Evolutionary conservation across 2,888 invertebrate species (phyloP).

Genomic region (Stenodera caucasica): DNA sequence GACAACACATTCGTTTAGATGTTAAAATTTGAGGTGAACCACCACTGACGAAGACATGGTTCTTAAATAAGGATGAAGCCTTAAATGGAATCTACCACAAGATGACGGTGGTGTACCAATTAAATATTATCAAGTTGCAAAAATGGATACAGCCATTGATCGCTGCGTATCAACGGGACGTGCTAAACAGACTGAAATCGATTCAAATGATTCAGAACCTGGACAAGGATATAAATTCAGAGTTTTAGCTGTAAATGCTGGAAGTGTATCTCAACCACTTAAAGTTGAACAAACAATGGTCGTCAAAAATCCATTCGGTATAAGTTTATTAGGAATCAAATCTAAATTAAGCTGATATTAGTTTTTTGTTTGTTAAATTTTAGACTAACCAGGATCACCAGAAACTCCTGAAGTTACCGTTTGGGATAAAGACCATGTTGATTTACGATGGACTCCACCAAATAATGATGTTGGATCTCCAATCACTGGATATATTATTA

Average conservation of each 20-base stretch:
- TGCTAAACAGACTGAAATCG: conserved; percentile 82
- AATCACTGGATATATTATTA: conserved; percentile 89
- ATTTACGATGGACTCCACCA: conserved; percentile 91
- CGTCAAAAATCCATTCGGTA: conserved; percentile 98
- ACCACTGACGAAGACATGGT: conserved; percentile 93
- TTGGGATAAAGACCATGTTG: conserved; percentile 96
- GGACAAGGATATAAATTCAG: conserved; percentile 99
- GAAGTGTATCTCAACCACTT: conserved; percentile 94
- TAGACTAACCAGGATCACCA: conserved; percentile 90
- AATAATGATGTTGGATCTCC: conserved; percentile 88
- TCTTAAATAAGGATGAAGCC: conserved; percentile 90
- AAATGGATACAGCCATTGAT: conserved; percentile 80
- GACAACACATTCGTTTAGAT: conserved; percentile 87
- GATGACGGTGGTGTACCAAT: conserved; percentile 94
- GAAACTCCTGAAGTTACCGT: conserved; percentile 88
- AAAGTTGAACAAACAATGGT: conserved; percentile 86
- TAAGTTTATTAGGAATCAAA: conserved; percentile 4
- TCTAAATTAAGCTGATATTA: not conserved
- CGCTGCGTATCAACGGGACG: conserved; percentile 68
- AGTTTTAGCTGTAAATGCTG: conserved; percentile 93
- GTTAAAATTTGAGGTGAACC: conserved; percentile 96
- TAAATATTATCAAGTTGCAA: conserved; percentile 92
- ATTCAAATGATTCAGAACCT: conserved; percentile 88
- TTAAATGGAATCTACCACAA: conserved; percentile 95
- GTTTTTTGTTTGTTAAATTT: conserved; percentile 29